Evolutionary conservation across 2,888 invertebrate species (phyloP).

Genomic region (Frankliniella fusca): DNA sequence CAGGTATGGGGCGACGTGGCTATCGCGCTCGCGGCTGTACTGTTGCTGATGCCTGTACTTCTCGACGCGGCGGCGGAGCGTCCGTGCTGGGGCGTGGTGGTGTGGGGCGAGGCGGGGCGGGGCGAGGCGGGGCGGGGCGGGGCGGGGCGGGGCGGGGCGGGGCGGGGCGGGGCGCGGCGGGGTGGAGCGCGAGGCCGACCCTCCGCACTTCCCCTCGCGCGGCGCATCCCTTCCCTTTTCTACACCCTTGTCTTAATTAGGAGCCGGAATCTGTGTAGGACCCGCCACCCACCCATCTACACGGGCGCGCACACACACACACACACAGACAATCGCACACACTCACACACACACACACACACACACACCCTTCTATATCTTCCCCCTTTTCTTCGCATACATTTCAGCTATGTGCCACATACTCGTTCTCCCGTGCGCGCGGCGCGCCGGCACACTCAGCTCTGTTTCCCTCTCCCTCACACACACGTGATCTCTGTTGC

Average conservation of each 20-base stretch:
- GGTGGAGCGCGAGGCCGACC: conserved; percentile 42
- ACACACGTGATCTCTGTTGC: neutral
- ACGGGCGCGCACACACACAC: neutral
- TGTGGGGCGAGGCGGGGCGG: neutral
- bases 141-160: neutral
- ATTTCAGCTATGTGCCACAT: conserved; percentile 15
- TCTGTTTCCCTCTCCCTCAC: neutral
- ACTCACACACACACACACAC: neutral
- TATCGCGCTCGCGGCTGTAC: neutral
- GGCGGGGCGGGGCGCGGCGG: neutral
- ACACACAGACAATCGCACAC: too few relatives aligned
- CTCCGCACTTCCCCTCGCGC: conserved; percentile 38
- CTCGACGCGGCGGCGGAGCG: neutral
- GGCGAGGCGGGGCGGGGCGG: neutral
- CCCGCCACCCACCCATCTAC: conserved; percentile 6
- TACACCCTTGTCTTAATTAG: conserved; percentile 74
- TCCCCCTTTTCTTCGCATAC: conserved; percentile 22
- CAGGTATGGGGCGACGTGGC: neutral
- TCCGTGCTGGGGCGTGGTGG: neutral
- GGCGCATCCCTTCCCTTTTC: conserved; percentile 32
- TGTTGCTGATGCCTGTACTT: too few relatives aligned
- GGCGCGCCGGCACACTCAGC: neutral
- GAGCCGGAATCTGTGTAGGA: conserved; percentile 67
- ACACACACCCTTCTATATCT: neutral
- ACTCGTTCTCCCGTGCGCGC: neutral